A percentile compares a stretch with the other conserved stretches of the same genome.
These are phyloP conservation scores for Australoheros facetus DNA, from an alignment of 2,797 vertebrate species.

Conservation along the genomic window DNA sequence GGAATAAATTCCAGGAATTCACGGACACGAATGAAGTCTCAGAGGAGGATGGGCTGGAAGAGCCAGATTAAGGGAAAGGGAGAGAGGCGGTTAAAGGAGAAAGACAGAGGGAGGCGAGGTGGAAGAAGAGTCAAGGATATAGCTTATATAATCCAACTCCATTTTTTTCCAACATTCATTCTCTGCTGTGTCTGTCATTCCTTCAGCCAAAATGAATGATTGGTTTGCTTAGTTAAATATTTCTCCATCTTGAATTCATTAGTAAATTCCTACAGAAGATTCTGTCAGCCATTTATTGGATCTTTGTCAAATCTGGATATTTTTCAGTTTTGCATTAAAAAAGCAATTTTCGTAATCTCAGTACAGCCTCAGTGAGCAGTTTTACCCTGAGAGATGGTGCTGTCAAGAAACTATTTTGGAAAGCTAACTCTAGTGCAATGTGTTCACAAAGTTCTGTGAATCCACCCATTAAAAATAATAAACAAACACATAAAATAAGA, in stretches of 20 bases:
- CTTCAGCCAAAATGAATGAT: not conserved
- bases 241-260: not conserved
- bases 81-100: conserved; percentile 1
- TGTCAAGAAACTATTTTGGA: not conserved
- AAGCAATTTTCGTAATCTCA: not conserved
- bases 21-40: conserved; percentile 7
- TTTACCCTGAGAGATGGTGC: not conserved
- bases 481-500: not conserved
- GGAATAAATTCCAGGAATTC: conserved; percentile 37
- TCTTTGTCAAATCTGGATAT: not conserved
- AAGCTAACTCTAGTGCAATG: not conserved
- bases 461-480: not conserved
- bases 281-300: not conserved
- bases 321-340: not conserved
- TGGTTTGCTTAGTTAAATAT: not conserved
- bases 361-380: not conserved
- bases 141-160: not conserved
- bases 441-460: not conserved
- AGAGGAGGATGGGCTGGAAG: not conserved
- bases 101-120: not conserved
- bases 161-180: not conserved
- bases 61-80: conserved; percentile 19
- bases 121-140: not conserved
- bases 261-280: not conserved
- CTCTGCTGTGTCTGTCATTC: not conserved